Evolutionary conservation across 2,888 invertebrate species (phyloP).

Genomic region (Venusia cambrica): DNA sequence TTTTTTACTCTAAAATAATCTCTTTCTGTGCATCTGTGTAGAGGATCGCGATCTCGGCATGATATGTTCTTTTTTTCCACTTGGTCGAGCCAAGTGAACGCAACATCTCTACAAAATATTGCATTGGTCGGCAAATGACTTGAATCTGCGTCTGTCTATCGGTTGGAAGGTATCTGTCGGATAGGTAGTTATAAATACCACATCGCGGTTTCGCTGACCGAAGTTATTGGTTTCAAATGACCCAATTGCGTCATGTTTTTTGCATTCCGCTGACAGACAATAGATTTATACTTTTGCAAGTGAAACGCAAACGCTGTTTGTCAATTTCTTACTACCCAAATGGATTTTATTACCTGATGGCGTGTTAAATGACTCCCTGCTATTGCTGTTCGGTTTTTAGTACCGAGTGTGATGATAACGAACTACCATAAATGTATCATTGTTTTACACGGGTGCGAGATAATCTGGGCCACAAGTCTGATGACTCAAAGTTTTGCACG

Average conservation of each 20-base stretch:
- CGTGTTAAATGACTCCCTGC: slow-evolving; percentile 13
- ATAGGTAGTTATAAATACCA: slow-evolving; percentile 48
- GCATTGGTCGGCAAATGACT: no score
- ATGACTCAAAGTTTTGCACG: slow-evolving; percentile 13
- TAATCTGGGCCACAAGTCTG: slow-evolving; percentile 8
- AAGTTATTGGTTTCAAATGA: slow-evolving; percentile 70
- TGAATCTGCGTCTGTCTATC: slow-evolving; percentile 9
- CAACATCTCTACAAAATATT: no score
- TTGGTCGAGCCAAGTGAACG: no score
- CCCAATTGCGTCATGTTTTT: slow-evolving; percentile 65
- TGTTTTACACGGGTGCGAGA: no score
- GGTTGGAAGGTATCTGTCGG: no score
- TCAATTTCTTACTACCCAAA: slow-evolving; percentile 23
- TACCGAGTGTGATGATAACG: no score
- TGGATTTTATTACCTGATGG: slow-evolving; percentile 10
- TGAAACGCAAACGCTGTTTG: slow-evolving; percentile 41
- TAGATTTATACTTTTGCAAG: slow-evolving; percentile 51
- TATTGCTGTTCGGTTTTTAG: slow-evolving; percentile 1
- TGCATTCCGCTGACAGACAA: slow-evolving; percentile 66
- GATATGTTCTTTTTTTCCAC: no score
- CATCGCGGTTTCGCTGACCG: slow-evolving; percentile 61
- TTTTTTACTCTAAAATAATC: no score
- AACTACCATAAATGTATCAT: no score
- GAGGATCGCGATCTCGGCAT: no score
- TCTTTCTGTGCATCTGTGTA: no score